phyloP scores from a whole-genome alignment of 2,888 invertebrate species.

The Drosophila nr. fundita region DNA sequence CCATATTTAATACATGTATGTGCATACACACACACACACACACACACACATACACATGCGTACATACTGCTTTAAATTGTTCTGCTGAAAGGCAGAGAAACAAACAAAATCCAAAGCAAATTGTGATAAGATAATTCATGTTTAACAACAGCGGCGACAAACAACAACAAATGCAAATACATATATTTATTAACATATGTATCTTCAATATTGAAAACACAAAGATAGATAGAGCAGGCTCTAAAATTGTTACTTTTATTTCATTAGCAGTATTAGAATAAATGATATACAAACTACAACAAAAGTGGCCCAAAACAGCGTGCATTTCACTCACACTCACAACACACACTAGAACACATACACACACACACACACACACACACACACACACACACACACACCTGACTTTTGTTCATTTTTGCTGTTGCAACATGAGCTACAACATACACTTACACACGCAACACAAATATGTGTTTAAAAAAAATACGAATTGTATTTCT shows the following conservation, averaged over 20 bases:
- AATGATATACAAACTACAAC: background rate
- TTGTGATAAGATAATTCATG: conserved; percentile 56
- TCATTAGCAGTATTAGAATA: conserved; percentile 37
- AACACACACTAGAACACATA: conserved; percentile 10
- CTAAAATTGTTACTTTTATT: conserved; percentile 26
- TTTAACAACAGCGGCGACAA: conserved; percentile 27
- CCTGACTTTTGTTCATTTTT: conserved; percentile 29
- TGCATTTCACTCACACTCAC: conserved; percentile 25
- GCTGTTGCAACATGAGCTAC: conserved; percentile 67
- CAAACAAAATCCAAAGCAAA: conserved; percentile 52
- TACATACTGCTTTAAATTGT: conserved; percentile 30
- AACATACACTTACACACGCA: conserved; percentile 24
- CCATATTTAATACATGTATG: conserved; percentile 8
- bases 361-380: conserved; percentile 23
- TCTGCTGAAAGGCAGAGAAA: conserved; percentile 18
- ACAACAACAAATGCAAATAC: conserved; percentile 24
- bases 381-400: conserved; percentile 24
- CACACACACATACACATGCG: conserved; percentile 20
- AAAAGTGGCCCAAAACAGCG: conserved; percentile 15
- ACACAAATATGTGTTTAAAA: conserved; percentile 1
- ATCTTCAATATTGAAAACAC: background rate
- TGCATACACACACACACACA: conserved; percentile 12
- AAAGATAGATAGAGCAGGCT: conserved; percentile 37
- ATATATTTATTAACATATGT: conserved; percentile 27
- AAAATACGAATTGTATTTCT: conserved; percentile 45